phyloP scores from a whole-genome alignment of 2,797 vertebrate genomes.

The Darevskia nairensis region DNA sequence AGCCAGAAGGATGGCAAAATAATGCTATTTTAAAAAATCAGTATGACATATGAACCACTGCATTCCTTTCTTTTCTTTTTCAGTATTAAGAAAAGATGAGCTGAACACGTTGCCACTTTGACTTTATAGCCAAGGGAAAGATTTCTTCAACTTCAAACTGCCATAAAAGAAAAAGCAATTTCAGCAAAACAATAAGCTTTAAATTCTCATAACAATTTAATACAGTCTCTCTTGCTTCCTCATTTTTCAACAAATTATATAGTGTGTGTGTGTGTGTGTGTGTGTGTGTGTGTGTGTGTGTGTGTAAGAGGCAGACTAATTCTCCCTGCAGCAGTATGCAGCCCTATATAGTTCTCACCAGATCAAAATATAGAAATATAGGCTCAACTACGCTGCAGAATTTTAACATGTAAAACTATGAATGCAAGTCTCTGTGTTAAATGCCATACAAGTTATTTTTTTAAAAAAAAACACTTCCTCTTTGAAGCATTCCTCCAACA shows the following conservation, averaged over 20 bases:
- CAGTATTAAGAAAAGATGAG: background rate
- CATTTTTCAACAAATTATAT: conserved; percentile 9
- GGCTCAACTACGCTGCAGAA: background rate
- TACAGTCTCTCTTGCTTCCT: background rate
- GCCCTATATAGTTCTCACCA: background rate
- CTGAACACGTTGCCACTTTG: background rate
- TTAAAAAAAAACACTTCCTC: background rate
- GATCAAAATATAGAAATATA: conserved; percentile 1
- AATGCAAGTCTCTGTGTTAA: background rate
- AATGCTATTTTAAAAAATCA: background rate
- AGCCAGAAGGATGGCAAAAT: background rate
- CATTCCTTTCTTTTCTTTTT: background rate
- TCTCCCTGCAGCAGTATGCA: conserved; percentile 1
- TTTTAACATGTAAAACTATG: background rate
- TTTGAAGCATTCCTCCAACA: background rate
- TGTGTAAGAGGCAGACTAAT: background rate
- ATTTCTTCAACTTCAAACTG: conserved; percentile 16
- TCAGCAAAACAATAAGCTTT: conserved; percentile 20
- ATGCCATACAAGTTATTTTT: background rate
- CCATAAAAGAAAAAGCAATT: conserved; percentile 33
- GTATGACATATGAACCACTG: background rate
- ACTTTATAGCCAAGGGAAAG: conserved; percentile 15
- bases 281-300: background rate
- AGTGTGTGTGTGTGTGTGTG: background rate
- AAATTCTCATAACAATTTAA: conserved; percentile 32